A percentile compares a stretch with the other conserved stretches of the same genome.
phyloP scores from a whole-genome alignment of 2,113 vertebrate species.

The Corythoichthys haematopterus region DNA sequence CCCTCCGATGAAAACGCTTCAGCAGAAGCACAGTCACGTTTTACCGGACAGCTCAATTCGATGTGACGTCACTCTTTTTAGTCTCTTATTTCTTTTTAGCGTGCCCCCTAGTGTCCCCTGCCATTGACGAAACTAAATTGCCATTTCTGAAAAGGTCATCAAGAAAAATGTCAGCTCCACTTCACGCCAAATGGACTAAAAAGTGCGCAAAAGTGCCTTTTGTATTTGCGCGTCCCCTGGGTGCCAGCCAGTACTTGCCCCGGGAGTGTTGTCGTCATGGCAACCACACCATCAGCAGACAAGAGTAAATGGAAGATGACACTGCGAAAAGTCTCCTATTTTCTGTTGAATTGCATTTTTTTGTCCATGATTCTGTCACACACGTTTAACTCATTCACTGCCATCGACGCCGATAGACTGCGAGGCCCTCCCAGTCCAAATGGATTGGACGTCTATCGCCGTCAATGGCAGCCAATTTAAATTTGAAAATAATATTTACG shows the following conservation, averaged over 20 bases:
- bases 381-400: no score
- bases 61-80: conserved; percentile 15
- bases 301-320: conserved; percentile 44
- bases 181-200: background rate
- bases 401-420: no score
- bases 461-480: no score
- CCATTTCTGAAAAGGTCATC: no score
- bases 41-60: conserved; percentile 9
- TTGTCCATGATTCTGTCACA: background rate
- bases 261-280: conserved; percentile 71
- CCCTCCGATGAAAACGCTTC: conserved; percentile 26
- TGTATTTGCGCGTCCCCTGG: conserved; percentile 35
- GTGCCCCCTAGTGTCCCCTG: background rate
- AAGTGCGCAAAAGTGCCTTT: background rate
- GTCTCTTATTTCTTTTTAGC: background rate
- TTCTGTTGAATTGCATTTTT: background rate
- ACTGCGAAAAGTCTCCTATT: conserved; percentile 20
- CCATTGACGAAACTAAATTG: no score
- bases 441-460: no score
- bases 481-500: no score
- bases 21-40: conserved; percentile 14
- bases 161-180: no score
- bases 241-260: conserved; percentile 63
- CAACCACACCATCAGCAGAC: conserved; percentile 66
- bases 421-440: no score